phyloP scores from a whole-genome alignment of 2,113 vertebrate species.

The Phasianus colchicus region DNA sequence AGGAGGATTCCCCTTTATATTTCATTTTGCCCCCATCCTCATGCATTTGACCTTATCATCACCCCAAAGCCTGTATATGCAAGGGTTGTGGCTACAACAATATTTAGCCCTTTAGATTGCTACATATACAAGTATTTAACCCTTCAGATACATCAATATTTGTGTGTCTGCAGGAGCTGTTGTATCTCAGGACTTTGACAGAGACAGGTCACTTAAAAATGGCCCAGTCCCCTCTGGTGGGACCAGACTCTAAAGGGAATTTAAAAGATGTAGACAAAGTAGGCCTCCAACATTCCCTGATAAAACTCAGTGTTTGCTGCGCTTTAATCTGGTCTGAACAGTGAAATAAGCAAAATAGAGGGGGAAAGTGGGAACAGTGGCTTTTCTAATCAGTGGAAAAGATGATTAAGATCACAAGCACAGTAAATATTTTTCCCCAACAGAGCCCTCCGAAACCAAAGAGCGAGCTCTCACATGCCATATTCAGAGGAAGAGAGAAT shows the following conservation, averaged over 20 bases:
- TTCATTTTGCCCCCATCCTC: background rate
- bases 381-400: background rate
- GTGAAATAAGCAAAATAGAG: background rate
- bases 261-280: background rate
- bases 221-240: background rate
- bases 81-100: background rate
- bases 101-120: background rate
- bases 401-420: background rate
- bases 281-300: background rate
- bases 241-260: background rate
- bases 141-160: background rate
- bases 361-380: background rate
- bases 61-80: background rate
- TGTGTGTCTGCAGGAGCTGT: background rate
- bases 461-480: background rate
- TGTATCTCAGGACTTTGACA: background rate
- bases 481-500: background rate
- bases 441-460: background rate
- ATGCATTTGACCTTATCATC: background rate
- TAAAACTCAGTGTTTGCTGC: background rate
- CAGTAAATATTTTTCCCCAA: background rate
- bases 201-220: background rate
- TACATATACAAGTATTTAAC: background rate
- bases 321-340: background rate
- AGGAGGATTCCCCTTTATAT: background rate